Evolutionary conservation across 1,140 invertebrate genomes (phyloP), one percentile per base, ranked within the genome.

Genomic region (Polypedilum vanderplanki): DNA sequence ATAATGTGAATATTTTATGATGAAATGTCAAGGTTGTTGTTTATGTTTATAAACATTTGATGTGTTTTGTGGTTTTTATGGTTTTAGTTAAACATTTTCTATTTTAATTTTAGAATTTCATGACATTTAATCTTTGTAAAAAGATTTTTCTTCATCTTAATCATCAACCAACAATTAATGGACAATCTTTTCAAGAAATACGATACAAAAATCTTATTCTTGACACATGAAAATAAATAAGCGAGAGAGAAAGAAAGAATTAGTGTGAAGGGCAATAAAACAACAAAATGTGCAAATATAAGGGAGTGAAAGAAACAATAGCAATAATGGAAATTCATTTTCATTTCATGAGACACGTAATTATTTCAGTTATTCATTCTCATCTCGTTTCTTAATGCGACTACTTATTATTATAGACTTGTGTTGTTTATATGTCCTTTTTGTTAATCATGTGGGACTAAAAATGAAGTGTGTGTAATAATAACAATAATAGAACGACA

Each of bases 341-440:
- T 70, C 65, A 70, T 70, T 70, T 70, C 65, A 70, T 70, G 65
- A 70, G 65, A 70, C 65, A 22, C 65, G 46, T 70, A 18, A 70
- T 70, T 70, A 70, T 70, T 70, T 70, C 65, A 18, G 15, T 22
- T 57, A 57, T 22, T 70, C 65, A 70, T 70, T 70, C 65, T 20
- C 65, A 70, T 70, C 20, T 70, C 20, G 65, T 57, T 57, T 57
- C 65, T n/a, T 18, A 70, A 18, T 70, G 17, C 5, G 15, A 18
- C 46, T 57, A n/a, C n/a, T 57, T 57, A 57, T 33, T 33, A 33
- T 33, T 33, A 33, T 33, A 33, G 24, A 33, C 24, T 33, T 57
- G 46, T 57, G 41, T 46, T 46, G n/a, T 57, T 57, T 57, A 57
- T 57, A 15, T 57, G 46, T 57, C 46, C 46, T 57, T 57, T 57